Percentiles rank a stretch among this genome's conserved stretches.
Conservation (phyloP, 2,797 vertebrate species). For the Alauda arvensis region DNA sequence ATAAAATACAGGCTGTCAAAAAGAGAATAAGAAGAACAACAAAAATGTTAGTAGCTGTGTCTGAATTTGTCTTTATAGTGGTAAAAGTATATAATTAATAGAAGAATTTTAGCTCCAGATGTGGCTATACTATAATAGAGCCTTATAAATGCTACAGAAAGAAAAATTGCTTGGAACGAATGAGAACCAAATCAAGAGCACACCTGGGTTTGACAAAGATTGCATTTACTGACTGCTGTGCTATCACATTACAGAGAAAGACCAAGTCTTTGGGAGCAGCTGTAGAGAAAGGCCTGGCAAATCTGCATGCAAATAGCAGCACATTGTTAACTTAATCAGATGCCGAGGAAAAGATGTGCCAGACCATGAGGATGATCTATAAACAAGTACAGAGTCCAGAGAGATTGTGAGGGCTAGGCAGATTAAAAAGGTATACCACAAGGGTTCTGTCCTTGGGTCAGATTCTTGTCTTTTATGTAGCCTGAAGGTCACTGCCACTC, state of each 20-base stretch:
- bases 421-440: constrained; percentile 79
- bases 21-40: constrained; percentile 91
- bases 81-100: constrained; percentile 98
- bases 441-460: constrained; percentile 73
- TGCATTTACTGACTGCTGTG: constrained; percentile 98
- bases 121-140: constrained; percentile 98
- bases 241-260: constrained; percentile 95
- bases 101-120: constrained; percentile 94
- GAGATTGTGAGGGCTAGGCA: constrained; percentile 76
- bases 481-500: constrained; percentile 56
- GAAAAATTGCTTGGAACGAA: constrained; percentile 93
- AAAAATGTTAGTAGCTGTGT: constrained; percentile 69
- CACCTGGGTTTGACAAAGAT: constrained; percentile 99
- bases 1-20: constrained; percentile 79
- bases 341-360: constrained; percentile 90
- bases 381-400: constrained; percentile 76
- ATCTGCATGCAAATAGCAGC: constrained; percentile 99
- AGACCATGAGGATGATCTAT: constrained; percentile 75
- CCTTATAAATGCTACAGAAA: constrained; percentile 93
- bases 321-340: constrained; percentile 99
- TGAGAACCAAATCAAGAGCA: constrained; percentile 95
- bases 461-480: constrained; percentile 40
- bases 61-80: constrained; percentile 76
- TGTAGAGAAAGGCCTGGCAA: constrained; percentile 90
- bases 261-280: constrained; percentile 90